Evolutionary conservation across 2,113 vertebrate genomes (phyloP).

Genomic region (Petroica traversi): DNA sequence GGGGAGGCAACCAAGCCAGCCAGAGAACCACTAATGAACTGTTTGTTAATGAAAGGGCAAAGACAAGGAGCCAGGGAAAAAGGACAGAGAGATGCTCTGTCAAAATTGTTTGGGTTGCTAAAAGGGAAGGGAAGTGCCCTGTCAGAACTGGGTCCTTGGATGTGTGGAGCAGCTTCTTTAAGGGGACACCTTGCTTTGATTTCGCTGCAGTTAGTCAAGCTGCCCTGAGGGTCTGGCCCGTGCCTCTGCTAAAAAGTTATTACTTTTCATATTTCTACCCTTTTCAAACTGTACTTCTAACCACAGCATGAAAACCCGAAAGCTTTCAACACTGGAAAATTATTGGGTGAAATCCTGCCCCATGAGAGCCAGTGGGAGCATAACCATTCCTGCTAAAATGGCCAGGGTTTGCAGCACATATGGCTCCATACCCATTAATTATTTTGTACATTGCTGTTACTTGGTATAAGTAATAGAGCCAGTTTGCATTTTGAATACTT

Average conservation of each 20-base stretch:
- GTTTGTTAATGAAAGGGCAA: slow-evolving; percentile 23
- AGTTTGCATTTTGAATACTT: slow-evolving; percentile 9
- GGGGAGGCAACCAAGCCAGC: not conserved
- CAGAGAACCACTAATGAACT: slow-evolving; percentile 22
- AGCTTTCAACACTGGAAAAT: slow-evolving; percentile 60
- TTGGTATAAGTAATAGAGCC: not conserved
- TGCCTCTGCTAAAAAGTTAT: slow-evolving; percentile 47
- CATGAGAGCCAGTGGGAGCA: not conserved
- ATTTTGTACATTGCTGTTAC: not conserved
- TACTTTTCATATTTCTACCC: slow-evolving; percentile 43
- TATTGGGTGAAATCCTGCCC: slow-evolving; percentile 45
- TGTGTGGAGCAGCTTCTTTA: not conserved
- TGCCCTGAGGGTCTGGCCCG: slow-evolving; percentile 8
- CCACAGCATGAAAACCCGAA: slow-evolving; percentile 55
- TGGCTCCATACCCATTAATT: not conserved
- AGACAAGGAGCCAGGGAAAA: not conserved
- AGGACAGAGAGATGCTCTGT: not conserved
- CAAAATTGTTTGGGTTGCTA: not conserved
- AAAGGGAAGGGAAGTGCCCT: not conserved
- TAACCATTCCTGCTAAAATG: slow-evolving; percentile 31
- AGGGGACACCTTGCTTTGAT: not conserved
- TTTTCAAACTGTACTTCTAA: slow-evolving; percentile 7
- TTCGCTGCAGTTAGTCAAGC: not conserved
- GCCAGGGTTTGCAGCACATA: slow-evolving; percentile 6
- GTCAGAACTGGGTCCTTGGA: not conserved